Base-by-base conservation (phyloP, 1,140 invertebrate genomes). In the Oreohelix idahoensis region DNA sequence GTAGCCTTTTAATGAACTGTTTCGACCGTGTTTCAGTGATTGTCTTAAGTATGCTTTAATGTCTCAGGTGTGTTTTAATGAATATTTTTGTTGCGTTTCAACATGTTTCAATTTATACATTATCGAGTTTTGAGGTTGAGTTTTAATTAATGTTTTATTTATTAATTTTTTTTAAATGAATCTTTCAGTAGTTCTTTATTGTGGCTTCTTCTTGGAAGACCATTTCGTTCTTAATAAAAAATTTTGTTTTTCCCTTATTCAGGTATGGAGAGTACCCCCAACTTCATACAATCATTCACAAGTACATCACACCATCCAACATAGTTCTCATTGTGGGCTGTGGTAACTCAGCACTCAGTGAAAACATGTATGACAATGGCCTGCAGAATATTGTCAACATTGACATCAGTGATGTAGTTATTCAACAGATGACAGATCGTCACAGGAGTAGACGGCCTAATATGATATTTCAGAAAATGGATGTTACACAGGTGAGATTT, bases 221-320 rank as follows among this genome's bases (percentile, higher is more conserved):
- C 20, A 42, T 66, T 80, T 32, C 69, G 42, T 66, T 69, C 42
- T 15, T 45, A 8, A 5, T 45, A 45, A 45, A 29, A 42, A 17
- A 20, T 69, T 26, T 73, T 17, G 1, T 4, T 45, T 42, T 79
- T 66, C 79, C 83, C 83, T 89, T 23, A 87, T 93, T 26, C 85
- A 98, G 97, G 97, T 98, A 99, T 94, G 98, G 98, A n/a, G 97
- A 98, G 93, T 99, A 98, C 93, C 93, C 86, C 96, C n/a, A 98
- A 91, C 93, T 99, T 49, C 96, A 96, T 91, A 94, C 94, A 39
- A 94, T 97, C 86, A 93, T 99, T 51, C 95, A 97, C 87, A 98
- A 98, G 91, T 99, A 98, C 90, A 95, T 98, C 10, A 97, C 96
- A 93, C 88, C 93, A 1, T 95, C 95, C 85, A 97, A 99, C 91